These are phyloP conservation scores for Sebastes elongatus DNA, from an alignment of 2,797 vertebrate species.

Conservation along the genomic window DNA sequence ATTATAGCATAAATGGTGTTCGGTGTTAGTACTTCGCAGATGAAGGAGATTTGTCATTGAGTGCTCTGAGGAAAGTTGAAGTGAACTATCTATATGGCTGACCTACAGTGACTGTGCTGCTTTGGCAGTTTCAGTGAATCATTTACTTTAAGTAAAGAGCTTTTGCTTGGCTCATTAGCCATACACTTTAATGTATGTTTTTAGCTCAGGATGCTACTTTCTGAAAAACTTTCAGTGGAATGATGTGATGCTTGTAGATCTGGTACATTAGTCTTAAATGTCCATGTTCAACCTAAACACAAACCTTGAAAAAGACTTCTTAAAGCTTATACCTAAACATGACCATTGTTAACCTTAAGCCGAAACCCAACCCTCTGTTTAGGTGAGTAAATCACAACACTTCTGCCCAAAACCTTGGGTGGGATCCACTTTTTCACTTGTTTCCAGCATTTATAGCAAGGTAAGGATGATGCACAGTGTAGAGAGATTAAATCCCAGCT, in stretches of 20 bases:
- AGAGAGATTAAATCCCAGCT: slow-evolving; percentile 11
- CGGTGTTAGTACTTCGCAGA: background rate
- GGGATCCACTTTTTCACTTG: background rate
- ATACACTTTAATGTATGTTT: background rate
- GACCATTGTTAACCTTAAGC: background rate
- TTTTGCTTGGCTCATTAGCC: slow-evolving; percentile 34
- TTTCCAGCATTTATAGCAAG: slow-evolving; percentile 4
- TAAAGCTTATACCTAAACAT: background rate
- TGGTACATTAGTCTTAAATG: background rate
- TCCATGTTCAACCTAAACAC: background rate
- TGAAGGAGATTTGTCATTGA: background rate
- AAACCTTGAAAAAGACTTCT: background rate
- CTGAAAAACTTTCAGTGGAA: background rate
- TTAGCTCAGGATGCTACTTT: background rate
- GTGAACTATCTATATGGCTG: background rate
- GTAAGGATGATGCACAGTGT: background rate
- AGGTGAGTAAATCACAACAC: background rate
- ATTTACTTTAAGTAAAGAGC: slow-evolving; percentile 14
- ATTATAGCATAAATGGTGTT: background rate
- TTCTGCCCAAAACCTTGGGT: background rate
- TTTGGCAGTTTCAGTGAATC: slow-evolving; percentile 20
- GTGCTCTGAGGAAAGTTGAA: background rate
- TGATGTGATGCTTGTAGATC: background rate
- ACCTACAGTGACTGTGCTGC: background rate
- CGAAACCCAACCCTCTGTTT: background rate